These are phyloP conservation scores for Cephonodes hylas DNA, from an alignment of 2,888 invertebrate species.

Conservation along the genomic window DNA sequence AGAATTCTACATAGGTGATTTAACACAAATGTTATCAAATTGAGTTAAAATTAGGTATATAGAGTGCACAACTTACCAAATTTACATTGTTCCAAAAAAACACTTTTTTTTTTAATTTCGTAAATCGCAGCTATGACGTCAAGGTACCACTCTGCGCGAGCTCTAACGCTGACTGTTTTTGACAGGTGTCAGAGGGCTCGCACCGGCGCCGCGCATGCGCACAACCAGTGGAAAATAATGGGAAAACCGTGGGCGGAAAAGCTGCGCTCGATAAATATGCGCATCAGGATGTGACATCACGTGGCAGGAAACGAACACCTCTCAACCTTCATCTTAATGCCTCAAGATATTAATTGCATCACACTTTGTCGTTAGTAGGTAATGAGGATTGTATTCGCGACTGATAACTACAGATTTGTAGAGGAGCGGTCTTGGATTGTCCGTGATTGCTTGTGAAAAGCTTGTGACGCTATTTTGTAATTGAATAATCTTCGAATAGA, in stretches of 20 bases:
- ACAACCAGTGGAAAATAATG: constrained; percentile 36
- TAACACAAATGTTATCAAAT: too few relatives aligned
- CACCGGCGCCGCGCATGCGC: constrained; percentile 50
- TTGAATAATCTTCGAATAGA: too few relatives aligned
- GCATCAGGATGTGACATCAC: constrained; percentile 21
- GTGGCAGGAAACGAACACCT: background rate
- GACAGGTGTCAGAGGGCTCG: constrained; percentile 69
- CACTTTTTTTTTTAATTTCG: constrained; percentile 27
- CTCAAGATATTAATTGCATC: background rate
- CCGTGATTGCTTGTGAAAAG: too few relatives aligned
- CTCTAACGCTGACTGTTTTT: constrained; percentile 51
- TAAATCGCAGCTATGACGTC: constrained; percentile 56
- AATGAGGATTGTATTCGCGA: background rate
- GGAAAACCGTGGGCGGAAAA: constrained; percentile 31
- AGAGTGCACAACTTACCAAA: constrained; percentile 39
- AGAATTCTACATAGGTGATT: too few relatives aligned
- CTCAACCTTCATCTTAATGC: background rate
- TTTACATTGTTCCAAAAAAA: constrained; percentile 54
- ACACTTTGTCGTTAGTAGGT: background rate
- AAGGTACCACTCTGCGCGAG: constrained; percentile 39
- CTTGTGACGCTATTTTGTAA: too few relatives aligned
- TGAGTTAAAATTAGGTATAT: background rate
- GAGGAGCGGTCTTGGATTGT: too few relatives aligned
- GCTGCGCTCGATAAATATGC: constrained; percentile 27
- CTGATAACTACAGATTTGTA: too few relatives aligned